Base-by-base conservation (phyloP, 1,140 invertebrate species). In the Ostrea denselamellosa region DNA sequence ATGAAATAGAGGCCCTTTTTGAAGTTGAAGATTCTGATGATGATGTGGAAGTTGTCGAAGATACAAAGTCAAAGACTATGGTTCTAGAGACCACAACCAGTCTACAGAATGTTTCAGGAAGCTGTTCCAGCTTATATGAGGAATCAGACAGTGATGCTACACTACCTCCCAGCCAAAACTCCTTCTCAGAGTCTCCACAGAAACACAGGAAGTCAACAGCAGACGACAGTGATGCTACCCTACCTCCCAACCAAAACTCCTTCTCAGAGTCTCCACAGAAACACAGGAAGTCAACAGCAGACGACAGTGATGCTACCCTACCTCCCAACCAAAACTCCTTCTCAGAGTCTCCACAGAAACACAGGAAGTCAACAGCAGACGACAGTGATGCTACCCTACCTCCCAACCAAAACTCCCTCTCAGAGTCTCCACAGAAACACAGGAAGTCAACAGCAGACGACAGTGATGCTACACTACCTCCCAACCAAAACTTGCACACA, bases 131-230 rank as follows among this genome's bases (percentile, higher is more conserved):
- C 28, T 77, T 77, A 34, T 9, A 19, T 8, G 82, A 83, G 19
- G 82, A 83, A 10, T 83, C 82, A 10, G 86, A 87, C 81, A 87
- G 86, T 22, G 86, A 87, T 52, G 62, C 82, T 8, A 87, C 86
- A 8, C 82, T 87, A 44, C 86, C 86, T 19, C 86, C 86, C 25
- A 77, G 68, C 28, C 68, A 77, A 25, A 87, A 58, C 17, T 44
- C 83, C 54, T 58, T n/a, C 28, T 22, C 51, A 34, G 56, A 85
- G 28, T 85, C 51, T 12, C 53, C 83, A 85, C 56, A 19, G 4
- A 58, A 22, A 52, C 8, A 34, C 83, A 58, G 2, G 19, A n/a
- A 14, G 19, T 34, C 0, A 25, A 3, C 17, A 52, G 8, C 82
- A 54, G 82, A 83, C 17, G 22, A 54, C 44, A 52, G 53, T 53